Evolutionary conservation across 2,888 invertebrate genomes (phyloP).

Genomic region (Ditylenchus weischeri): DNA sequence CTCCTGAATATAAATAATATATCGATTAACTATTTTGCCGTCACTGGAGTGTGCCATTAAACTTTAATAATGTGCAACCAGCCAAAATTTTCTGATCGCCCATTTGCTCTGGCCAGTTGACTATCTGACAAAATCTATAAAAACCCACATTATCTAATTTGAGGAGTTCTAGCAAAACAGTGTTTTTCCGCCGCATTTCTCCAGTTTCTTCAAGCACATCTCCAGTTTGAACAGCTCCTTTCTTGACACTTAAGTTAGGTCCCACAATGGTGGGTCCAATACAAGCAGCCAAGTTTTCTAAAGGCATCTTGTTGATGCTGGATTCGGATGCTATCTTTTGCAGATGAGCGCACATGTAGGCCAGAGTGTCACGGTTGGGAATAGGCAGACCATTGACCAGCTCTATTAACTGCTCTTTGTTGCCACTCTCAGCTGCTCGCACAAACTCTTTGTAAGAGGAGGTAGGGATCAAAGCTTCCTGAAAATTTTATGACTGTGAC

Average conservation of each 20-base stretch:
- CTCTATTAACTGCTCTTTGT: slow-evolving; percentile 60
- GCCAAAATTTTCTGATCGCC: too few species aligned
- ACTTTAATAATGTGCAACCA: too few species aligned
- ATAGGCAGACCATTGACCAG: slow-evolving; percentile 80
- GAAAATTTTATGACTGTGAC: slow-evolving; percentile 11
- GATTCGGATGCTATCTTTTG: slow-evolving; percentile 66
- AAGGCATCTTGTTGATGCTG: slow-evolving; percentile 78
- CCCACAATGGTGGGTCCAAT: slow-evolving; percentile 93
- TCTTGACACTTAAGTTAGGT: slow-evolving; percentile 57
- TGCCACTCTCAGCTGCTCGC: slow-evolving; percentile 64
- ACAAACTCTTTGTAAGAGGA: slow-evolving; percentile 79
- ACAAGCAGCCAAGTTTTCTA: slow-evolving; percentile 80
- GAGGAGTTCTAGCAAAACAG: slow-evolving; percentile 40
- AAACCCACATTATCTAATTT: slow-evolving; percentile 30
- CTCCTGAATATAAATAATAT: slow-evolving; percentile 1
- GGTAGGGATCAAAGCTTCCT: slow-evolving; percentile 81
- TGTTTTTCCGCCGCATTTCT: slow-evolving; percentile 22
- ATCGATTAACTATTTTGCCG: too few species aligned
- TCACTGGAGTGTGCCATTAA: too few species aligned
- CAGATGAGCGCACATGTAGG: slow-evolving; percentile 84
- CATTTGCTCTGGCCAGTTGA: too few species aligned
- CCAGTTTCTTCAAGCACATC: slow-evolving; percentile 16
- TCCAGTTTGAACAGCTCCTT: background rate
- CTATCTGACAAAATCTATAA: background rate
- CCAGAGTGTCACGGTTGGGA: slow-evolving; percentile 89